Percentiles rank a stretch among this genome's conserved stretches.
Evolutionary conservation across 1,140 invertebrate genomes (phyloP).

Genomic region (Helicorthomorpha holstii): DNA sequence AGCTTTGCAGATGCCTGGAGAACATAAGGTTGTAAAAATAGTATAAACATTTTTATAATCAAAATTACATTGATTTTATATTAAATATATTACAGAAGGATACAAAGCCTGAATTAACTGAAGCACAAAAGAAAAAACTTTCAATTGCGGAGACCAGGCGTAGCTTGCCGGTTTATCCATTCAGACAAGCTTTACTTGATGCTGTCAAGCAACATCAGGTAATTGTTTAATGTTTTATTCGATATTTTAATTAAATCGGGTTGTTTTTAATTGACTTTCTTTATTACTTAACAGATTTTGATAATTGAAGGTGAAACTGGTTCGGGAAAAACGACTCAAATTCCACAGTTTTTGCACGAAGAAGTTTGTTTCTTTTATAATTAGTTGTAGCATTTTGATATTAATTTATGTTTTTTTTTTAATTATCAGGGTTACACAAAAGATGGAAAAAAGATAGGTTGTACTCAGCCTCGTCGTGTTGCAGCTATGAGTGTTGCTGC

Average conservation of each 20-base stretch:
- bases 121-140: conserved; percentile 55
- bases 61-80: not conserved
- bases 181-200: conserved; percentile 69
- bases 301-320: conserved; percentile 98
- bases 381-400: not conserved
- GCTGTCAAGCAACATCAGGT: conserved; percentile 79
- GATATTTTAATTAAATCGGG: conserved; percentile 1
- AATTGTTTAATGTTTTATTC: conserved; percentile 1
- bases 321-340: conserved; percentile 96
- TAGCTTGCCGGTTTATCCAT: conserved; percentile 87
- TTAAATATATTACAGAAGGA: conserved; percentile 13
- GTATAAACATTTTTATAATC: not conserved
- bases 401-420: not conserved
- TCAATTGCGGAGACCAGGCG: conserved; percentile 81
- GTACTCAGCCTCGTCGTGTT: conserved; percentile 59
- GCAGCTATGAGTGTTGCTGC: conserved; percentile 62
- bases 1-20: conserved; percentile 75
- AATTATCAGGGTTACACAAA: conserved; percentile 30
- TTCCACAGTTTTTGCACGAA: conserved; percentile 92
- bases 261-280: not conserved
- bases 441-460: conserved; percentile 60
- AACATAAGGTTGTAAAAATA: conserved; percentile 14
- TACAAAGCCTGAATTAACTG: conserved; percentile 37
- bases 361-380: conserved; percentile 41
- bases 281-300: conserved; percentile 36